Evolutionary conservation across 1,140 invertebrate genomes (phyloP).

Genomic region (Papilio xuthus): DNA sequence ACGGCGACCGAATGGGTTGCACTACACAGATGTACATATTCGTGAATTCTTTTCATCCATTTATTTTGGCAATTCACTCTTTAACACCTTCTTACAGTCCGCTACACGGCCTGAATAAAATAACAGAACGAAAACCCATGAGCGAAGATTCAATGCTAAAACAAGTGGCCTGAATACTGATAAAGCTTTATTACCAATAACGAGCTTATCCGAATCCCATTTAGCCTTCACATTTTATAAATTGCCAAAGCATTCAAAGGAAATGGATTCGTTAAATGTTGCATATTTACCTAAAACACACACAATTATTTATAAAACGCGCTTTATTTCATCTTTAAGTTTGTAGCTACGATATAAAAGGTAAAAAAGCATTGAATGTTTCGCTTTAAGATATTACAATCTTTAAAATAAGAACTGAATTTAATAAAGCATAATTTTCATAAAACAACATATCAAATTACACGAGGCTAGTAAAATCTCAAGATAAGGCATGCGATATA

Average conservation of each 20-base stretch:
- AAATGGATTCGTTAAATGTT: constrained; percentile 34
- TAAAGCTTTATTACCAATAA: constrained; percentile 49
- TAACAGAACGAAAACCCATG: constrained; percentile 60
- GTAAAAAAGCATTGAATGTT: not conserved
- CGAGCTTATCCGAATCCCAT: constrained; percentile 39
- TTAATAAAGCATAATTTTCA: not conserved
- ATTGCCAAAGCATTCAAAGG: constrained; percentile 34
- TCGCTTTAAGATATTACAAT: not conserved
- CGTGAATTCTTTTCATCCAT: constrained; percentile 69
- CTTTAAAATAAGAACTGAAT: not conserved
- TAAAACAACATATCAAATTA: constrained; percentile 4
- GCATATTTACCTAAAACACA: constrained; percentile 39
- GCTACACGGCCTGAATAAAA: constrained; percentile 73
- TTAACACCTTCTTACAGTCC: constrained; percentile 73
- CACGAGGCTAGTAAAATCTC: constrained; percentile 53
- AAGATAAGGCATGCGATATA: constrained; percentile 56
- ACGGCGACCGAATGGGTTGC: constrained; percentile 37
- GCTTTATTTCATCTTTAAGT: not conserved
- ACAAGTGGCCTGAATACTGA: constrained; percentile 51
- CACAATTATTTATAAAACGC: not conserved
- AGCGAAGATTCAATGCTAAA: constrained; percentile 59
- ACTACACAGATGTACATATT: constrained; percentile 21
- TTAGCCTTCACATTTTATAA: constrained; percentile 36
- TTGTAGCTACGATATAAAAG: not conserved
- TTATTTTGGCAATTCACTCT: constrained; percentile 73